Percentiles rank a stretch among this genome's conserved stretches.
phyloP scores from a whole-genome alignment of 2,888 invertebrate genomes.

The Phrixothrix hirtus region DNA sequence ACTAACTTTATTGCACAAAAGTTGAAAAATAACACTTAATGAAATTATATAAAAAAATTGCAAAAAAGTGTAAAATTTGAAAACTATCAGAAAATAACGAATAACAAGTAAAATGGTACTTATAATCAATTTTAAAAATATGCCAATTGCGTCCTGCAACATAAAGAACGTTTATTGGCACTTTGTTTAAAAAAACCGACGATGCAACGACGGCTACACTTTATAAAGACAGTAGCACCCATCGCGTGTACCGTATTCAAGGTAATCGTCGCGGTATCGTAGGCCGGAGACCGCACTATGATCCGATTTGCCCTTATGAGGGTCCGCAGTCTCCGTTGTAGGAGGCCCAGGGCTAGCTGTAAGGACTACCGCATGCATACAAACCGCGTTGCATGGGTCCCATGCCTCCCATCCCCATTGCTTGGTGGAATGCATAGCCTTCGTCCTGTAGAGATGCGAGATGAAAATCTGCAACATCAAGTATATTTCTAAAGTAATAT shows the following conservation, averaged over 20 bases:
- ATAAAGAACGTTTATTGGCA: slow-evolving; percentile 47
- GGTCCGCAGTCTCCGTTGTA: slow-evolving; percentile 59
- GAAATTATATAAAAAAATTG: slow-evolving; percentile 19
- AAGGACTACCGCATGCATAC: slow-evolving; percentile 59
- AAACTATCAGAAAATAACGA: slow-evolving; percentile 20
- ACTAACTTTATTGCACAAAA: slow-evolving; percentile 30
- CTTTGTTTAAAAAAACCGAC: slow-evolving; percentile 39
- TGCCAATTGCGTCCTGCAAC: slow-evolving; percentile 19
- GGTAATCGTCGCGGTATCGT: slow-evolving; percentile 48
- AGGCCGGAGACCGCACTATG: slow-evolving; percentile 54
- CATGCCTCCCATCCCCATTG: slow-evolving; percentile 60
- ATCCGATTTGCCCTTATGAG: slow-evolving; percentile 54
- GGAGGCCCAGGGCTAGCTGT: slow-evolving; percentile 61
- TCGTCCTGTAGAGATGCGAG: slow-evolving; percentile 60
- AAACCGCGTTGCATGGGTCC: slow-evolving; percentile 59
- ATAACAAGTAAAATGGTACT: slow-evolving; percentile 13
- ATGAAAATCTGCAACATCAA: slow-evolving; percentile 58
- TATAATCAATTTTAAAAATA: slow-evolving; percentile 15
- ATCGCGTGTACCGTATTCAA: slow-evolving; percentile 16
- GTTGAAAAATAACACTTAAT: slow-evolving; percentile 24
- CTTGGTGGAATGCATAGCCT: slow-evolving; percentile 60
- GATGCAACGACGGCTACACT: slow-evolving; percentile 39
- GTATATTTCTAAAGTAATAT: slow-evolving; percentile 16
- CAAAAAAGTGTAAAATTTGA: slow-evolving; percentile 22
- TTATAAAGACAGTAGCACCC: slow-evolving; percentile 12